Base-by-base conservation (phyloP, 2,888 invertebrate genomes). In the Tuta absoluta region DNA sequence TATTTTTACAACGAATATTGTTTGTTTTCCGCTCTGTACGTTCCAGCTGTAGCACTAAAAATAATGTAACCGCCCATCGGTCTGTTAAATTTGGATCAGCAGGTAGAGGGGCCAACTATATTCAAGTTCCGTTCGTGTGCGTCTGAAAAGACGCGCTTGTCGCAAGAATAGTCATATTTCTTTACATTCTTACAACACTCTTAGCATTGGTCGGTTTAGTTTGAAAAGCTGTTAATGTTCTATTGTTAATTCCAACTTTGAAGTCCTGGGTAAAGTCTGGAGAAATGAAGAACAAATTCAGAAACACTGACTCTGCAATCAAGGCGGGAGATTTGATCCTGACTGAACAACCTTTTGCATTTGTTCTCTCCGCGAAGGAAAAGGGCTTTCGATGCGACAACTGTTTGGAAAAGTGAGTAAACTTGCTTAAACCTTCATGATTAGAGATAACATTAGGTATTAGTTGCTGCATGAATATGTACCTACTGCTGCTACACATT, bases 281-380 rank as follows among this genome's bases (percentile, higher is more conserved):
- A 71, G 70, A 68, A 68, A 92, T 92, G 89, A 92, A 87, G 71
- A 93, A 91, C 82, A 89, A 85, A 61, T 84, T 77, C 71, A 82
- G 81, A 57, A 86, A 85, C 70, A 81, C 82, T 7, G 77, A 84
- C 70, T 84, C 86, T 23, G 76, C 78, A 19, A 87, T 94, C 65
- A 93, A 93, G 79, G 89, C 93, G 28, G 96, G 96, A 24, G 94
- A 94, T 74, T 85, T 95, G 33, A 93, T 96, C 65, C 85, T 95
- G 57, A 93, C 93, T 48, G 95, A 95, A 75, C 93, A 95, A 74
- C 96, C 97, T 0, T 97, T 96, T 84, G 95, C 93, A 0, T 96
- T 93, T 82, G 93, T 94, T 49, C 85, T 97, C 2, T 95, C 94
- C 69, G 94, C 95, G 0, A 95, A 95, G 73, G 94, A 94, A 75